Conservation (phyloP, 2,797 vertebrate genomes). For the Sorex maritimensis region DNA sequence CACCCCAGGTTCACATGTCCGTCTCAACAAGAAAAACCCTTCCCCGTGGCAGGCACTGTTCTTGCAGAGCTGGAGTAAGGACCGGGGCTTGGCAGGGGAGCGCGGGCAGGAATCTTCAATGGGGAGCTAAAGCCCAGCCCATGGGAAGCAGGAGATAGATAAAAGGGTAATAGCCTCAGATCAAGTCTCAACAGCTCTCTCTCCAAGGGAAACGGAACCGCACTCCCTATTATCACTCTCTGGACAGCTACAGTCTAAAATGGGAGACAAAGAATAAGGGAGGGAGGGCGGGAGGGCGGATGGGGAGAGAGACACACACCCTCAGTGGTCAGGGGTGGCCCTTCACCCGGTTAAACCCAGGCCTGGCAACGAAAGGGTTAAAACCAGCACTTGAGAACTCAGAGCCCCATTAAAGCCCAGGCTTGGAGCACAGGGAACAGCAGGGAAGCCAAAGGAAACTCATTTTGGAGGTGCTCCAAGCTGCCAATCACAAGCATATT, state of each 20-base stretch:
- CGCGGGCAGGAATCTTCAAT: slow-evolving; percentile 25
- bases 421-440: slow-evolving; percentile 84
- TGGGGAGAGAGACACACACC: too few relatives aligned
- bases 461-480: slow-evolving; percentile 90
- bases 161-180: slow-evolving; percentile 72
- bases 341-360: not conserved
- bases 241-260: slow-evolving; percentile 51
- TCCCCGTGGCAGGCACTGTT: fast-evolving
- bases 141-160: slow-evolving; percentile 69
- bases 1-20: not conserved
- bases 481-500: slow-evolving; percentile 88
- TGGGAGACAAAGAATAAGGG: not conserved
- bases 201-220: slow-evolving; percentile 62
- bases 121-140: slow-evolving; percentile 15
- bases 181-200: slow-evolving; percentile 80
- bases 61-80: not conserved
- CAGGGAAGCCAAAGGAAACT: slow-evolving; percentile 89
- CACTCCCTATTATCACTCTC: slow-evolving; percentile 23
- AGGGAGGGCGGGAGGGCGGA: too few relatives aligned
- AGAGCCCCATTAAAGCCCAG: slow-evolving; percentile 82
- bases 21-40: not conserved
- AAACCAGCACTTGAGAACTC: slow-evolving; percentile 74
- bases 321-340: not conserved
- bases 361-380: slow-evolving; percentile 84
- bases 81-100: not conserved